These are phyloP conservation scores for Apocrypta bakeri DNA, from an alignment of 1,140 invertebrate species.

Conservation along the genomic window DNA sequence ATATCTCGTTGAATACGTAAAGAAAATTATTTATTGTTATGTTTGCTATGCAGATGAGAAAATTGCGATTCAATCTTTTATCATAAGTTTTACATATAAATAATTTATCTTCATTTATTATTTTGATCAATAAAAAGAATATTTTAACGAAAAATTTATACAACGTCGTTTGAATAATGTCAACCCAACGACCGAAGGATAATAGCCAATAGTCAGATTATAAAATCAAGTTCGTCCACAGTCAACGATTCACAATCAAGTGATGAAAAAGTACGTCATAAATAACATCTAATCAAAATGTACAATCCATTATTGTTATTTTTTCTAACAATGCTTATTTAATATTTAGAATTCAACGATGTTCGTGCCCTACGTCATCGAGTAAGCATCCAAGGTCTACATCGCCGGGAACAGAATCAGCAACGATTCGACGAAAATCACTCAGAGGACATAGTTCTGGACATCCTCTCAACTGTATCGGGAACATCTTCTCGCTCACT, in stretches of 20 bases:
- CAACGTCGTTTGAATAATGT: not conserved
- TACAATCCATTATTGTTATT: no score
- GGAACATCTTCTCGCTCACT: not conserved
- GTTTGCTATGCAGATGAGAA: constrained; percentile 16
- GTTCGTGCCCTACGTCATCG: not conserved
- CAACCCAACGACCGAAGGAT: not conserved
- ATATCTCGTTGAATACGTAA: not conserved
- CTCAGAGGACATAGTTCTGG: not conserved
- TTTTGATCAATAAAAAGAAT: constrained; percentile 24
- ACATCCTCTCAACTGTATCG: constrained; percentile 9
- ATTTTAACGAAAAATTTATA: constrained; percentile 19
- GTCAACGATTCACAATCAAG: no score
- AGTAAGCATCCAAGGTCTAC: constrained; percentile 10
- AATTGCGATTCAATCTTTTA: constrained; percentile 38
- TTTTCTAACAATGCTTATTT: no score
- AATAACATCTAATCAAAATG: no score
- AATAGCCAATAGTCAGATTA: no score
- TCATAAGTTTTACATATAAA: constrained; percentile 29
- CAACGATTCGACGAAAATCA: not conserved
- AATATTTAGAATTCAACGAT: not conserved
- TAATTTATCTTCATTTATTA: constrained; percentile 18
- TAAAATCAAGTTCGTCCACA: no score
- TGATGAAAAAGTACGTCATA: no score
- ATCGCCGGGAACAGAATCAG: not conserved
- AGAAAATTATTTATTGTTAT: constrained; percentile 22